Evolutionary conservation across 2,888 invertebrate genomes (phyloP).

Genomic region (Sisyra nigra): DNA sequence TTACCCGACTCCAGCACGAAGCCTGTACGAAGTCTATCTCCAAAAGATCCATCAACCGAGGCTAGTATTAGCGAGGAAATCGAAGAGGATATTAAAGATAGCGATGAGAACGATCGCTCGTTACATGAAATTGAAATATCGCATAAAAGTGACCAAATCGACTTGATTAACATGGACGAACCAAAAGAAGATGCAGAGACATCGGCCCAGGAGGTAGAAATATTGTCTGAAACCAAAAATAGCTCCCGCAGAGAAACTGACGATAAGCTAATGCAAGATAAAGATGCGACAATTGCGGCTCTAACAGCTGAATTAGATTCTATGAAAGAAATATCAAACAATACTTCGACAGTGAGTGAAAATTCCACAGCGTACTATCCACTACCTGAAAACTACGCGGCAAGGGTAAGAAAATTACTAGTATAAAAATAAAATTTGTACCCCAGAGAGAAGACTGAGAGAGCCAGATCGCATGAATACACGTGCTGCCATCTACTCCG

Average conservation of each 20-base stretch:
- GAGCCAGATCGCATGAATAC: no score
- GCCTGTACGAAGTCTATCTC: no score
- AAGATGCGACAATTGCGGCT: conserved; percentile 30
- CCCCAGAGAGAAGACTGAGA: no score
- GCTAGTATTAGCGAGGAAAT: conserved; percentile 2
- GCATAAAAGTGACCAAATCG: conserved; percentile 10
- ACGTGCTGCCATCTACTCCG: no score
- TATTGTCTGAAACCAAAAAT: not conserved
- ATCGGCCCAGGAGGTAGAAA: not conserved
- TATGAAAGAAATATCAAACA: conserved; percentile 29
- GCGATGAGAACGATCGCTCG: conserved; percentile 25
- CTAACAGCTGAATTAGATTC: conserved; percentile 32
- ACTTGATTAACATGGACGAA: not conserved
- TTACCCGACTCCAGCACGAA: conserved; percentile 10
- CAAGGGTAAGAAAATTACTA: conserved; percentile 46
- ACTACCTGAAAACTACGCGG: conserved; percentile 50
- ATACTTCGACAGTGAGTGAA: conserved; percentile 33
- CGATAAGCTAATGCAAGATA: conserved; percentile 16
- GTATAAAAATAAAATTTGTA: no score
- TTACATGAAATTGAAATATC: conserved; percentile 25
- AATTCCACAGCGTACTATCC: conserved; percentile 53
- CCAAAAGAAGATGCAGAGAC: not conserved
- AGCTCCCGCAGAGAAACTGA: not conserved
- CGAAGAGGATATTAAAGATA: conserved; percentile 5
- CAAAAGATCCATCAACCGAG: not conserved